Evolutionary conservation across 1,140 invertebrate genomes (phyloP), one percentile per base, ranked within the genome.

Genomic region (Cryptotermes secundus): DNA sequence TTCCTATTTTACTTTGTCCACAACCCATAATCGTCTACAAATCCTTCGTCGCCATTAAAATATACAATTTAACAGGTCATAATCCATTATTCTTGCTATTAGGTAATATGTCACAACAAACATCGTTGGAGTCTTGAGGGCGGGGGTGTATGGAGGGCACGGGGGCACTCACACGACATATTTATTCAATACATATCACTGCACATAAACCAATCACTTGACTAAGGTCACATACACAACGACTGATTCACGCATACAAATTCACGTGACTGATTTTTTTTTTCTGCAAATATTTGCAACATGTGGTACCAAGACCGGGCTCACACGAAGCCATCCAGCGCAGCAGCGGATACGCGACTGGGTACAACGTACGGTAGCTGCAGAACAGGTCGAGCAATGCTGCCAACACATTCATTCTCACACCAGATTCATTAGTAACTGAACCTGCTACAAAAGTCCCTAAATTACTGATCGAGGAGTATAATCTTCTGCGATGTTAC

Each of bases 1-100:
- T 92, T 83, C 90, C 90, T 86, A 92, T 92, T 85, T 92, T 92
- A 88, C 92, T 92, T 87, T 92, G 92, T 84, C 92, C 92, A 89
- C 92, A 92, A 90, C 92, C 92, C 92, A 92, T 92, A 80, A 80
- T 85, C 34, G 34, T 35, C 22, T 26, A 24, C 24, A 24, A 81
- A 7, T 26, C 1, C 34, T n/a, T 26, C 3, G 26, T 72, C 59
- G 31, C 59, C 59, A 72, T 16, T 72, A 31, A n/a, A 4, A 12
- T 31, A 10, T 14, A n/a, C 26, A 31, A 72, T n/a, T 72, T 72
- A 72, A 3, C 6, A 72, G 4, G 59, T 72, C 59, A 31, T 7
- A 26, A 14, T 72, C 31, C n/a, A 72, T 26, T 31, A 72, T 72
- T 12, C 3, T 72, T 31, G 12, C n/a, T 31, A 31, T 31, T n/a